Percentiles rank a stretch among this genome's conserved stretches.
Evolutionary conservation across 2,113 vertebrate species (phyloP).

Genomic region (Ginglymostoma cirratum): DNA sequence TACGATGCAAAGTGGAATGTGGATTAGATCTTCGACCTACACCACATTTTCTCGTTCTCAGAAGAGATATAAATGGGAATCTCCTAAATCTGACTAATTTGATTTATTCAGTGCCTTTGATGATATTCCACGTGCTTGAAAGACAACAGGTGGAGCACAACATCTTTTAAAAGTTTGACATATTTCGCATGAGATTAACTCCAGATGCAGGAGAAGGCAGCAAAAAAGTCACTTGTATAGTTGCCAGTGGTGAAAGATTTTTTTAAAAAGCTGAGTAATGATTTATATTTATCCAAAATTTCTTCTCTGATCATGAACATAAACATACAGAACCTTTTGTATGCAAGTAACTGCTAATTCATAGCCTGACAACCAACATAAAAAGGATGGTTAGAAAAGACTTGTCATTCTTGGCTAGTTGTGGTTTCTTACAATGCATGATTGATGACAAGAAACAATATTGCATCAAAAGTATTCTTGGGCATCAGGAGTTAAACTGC

Average conservation of each 20-base stretch:
- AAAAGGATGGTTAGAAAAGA: background rate
- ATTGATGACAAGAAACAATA: background rate
- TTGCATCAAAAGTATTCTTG: background rate
- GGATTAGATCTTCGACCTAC: background rate
- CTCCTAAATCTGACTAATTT: background rate
- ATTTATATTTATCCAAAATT: background rate
- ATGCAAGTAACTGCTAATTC: background rate
- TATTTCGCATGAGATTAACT: background rate
- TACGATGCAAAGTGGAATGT: background rate
- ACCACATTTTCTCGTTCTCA: background rate
- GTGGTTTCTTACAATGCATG: background rate
- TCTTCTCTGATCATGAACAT: background rate
- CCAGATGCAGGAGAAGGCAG: background rate
- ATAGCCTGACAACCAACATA: background rate
- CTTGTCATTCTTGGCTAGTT: background rate
- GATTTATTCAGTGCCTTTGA: background rate
- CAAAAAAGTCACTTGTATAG: background rate
- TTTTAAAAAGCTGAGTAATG: background rate
- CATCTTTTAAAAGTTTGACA: background rate
- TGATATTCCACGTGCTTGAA: background rate
- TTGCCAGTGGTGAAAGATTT: background rate
- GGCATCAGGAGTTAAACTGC: background rate
- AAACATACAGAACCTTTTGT: background rate
- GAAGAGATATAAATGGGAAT: background rate
- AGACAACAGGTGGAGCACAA: background rate